Evolutionary conservation across 2,113 vertebrate genomes (phyloP).

Genomic region (Albula goreensis): DNA sequence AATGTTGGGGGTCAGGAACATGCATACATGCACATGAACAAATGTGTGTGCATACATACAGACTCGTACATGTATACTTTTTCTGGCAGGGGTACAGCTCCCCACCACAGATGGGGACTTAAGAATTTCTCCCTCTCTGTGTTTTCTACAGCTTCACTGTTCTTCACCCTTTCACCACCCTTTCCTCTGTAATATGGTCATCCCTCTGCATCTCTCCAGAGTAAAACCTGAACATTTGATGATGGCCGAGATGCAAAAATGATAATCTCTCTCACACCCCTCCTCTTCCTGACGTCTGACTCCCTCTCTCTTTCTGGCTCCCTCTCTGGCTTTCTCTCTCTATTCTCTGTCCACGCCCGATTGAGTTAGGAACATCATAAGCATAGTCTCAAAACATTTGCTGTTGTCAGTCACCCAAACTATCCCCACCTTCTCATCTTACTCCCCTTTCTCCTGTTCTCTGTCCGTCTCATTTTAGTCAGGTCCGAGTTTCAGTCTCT

Average conservation of each 20-base stretch:
- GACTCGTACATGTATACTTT: not conserved
- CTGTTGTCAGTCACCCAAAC: slow-evolving; percentile 66
- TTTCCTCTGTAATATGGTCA: not conserved
- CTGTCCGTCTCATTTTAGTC: slow-evolving; percentile 30
- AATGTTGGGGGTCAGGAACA: slow-evolving; percentile 3
- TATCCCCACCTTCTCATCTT: slow-evolving; percentile 35
- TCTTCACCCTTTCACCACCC: not conserved
- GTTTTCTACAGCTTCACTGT: not conserved
- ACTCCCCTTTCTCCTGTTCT: slow-evolving; percentile 27
- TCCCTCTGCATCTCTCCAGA: not conserved
- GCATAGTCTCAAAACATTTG: slow-evolving; percentile 61
- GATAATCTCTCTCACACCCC: not conserved
- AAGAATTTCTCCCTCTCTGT: not conserved
- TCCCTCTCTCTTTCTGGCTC: not conserved
- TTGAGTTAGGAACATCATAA: slow-evolving; percentile 56
- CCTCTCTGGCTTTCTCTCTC: not conserved
- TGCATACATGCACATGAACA: not conserved
- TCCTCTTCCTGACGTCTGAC: not conserved
- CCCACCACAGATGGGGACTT: not conserved
- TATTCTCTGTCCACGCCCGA: slow-evolving; percentile 23
- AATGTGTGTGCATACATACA: not conserved
- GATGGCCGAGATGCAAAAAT: not conserved
- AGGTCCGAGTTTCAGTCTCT: slow-evolving; percentile 7
- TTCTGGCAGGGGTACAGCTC: not conserved
- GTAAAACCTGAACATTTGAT: not conserved